Evolutionary conservation across 2,888 invertebrate species (phyloP), one percentile per base, ranked within the genome.

Genomic region (Boloria selene): DNA sequence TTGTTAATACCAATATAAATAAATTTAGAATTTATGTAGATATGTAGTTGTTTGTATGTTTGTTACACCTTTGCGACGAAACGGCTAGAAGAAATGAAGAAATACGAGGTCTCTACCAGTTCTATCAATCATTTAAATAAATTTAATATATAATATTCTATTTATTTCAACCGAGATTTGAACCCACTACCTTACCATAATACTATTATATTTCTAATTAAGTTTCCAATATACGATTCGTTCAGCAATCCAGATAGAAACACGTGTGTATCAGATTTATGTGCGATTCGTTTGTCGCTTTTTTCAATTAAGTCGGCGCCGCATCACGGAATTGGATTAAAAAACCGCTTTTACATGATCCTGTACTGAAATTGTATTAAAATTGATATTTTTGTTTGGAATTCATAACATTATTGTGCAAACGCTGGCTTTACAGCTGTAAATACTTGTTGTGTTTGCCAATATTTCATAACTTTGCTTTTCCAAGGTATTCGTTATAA

Each of bases 231-330:
- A 10, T 45, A 45, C 44, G 5, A 18, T n/a, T 45, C 10, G 14
- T 4, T 56, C 22, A 22, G 16, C 22, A 45, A 44, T 10, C 14
- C 22, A 10, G 44, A 42, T 44, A 55, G 42, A 31, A 61, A 64
- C 63, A 60, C 62, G 64, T 52, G 66, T 71, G 66, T 71, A 70
- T 65, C 70, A 55, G 38, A 59, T 70, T 51, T 64, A 64, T 17
- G 55, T 67, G 49, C 59, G 44, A 61, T 45, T 65, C 61, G 58
- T 64, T 64, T 65, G 55, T 65, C 58, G 61, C 64, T 62, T 51
- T 61, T 65, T 68, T 64, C 63, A 68, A 70, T 70, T 70, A 72
- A 64, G 42, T 61, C 54, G 61, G 58, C 61, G 51, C 49, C 18
- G 61, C 52, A 62, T 68, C 68, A 38, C 53, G 42, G 26, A 44